phyloP scores from a whole-genome alignment of 2,888 invertebrate genomes.

The Erebia ligea region DNA sequence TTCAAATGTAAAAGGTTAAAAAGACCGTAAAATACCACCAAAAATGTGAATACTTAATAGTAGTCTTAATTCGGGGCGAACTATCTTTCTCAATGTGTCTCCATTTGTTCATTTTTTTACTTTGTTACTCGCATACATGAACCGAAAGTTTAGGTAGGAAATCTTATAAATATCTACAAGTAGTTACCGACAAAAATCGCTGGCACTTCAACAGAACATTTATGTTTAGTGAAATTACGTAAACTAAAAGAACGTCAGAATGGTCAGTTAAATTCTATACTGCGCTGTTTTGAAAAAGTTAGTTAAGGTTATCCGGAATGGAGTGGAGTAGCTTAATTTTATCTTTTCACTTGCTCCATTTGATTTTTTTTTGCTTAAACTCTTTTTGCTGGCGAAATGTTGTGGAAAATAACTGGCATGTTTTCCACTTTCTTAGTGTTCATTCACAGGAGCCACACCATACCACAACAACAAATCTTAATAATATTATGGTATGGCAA shows the following conservation, averaged over 20 bases:
- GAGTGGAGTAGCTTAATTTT: conserved; percentile 28
- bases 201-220: conserved; percentile 8
- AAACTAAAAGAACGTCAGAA: conserved; percentile 24
- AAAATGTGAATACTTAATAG: too few species aligned
- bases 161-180: not conserved
- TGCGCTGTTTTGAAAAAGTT: conserved; percentile 29
- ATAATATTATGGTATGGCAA: too few species aligned
- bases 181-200: conserved; percentile 5
- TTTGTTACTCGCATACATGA: not conserved
- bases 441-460: too few species aligned
- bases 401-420: conserved; percentile 30
- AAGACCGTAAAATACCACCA: too few species aligned
- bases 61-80: too few species aligned
- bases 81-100: too few species aligned
- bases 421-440: conserved; percentile 15
- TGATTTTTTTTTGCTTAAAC: conserved; percentile 24
- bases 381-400: conserved; percentile 27
- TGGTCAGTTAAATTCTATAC: conserved; percentile 32
- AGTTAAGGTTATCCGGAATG: conserved; percentile 30
- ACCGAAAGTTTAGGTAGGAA: not conserved
- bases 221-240: conserved; percentile 20
- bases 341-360: conserved; percentile 24
- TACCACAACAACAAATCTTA: too few species aligned
- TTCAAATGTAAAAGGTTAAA: too few species aligned
- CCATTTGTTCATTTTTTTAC: not conserved